Percentiles rank a stretch among this genome's conserved stretches.
phyloP scores from a whole-genome alignment of 2,888 invertebrate species.

The Sarcophaga rosellei region DNA sequence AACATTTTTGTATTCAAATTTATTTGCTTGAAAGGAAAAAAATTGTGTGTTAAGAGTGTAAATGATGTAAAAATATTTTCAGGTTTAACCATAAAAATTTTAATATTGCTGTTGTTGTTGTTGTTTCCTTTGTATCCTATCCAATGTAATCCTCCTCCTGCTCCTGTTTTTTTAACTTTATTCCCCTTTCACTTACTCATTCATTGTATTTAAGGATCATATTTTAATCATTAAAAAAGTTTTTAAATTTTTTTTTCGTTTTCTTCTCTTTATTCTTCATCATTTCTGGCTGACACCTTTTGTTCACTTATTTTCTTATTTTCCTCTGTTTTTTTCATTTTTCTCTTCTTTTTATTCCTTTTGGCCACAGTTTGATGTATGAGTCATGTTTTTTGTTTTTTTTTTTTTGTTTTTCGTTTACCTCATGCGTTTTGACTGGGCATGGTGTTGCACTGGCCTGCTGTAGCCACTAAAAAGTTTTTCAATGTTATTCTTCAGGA shows the following conservation, averaged over 20 bases:
- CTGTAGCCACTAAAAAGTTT: conserved; percentile 55
- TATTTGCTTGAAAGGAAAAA: not conserved
- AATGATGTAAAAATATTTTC: conserved; percentile 54
- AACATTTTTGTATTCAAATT: not conserved
- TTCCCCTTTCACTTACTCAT: not conserved
- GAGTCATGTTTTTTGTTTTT: conserved; percentile 62
- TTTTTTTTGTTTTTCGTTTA: conserved; percentile 49
- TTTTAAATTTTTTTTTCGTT: conserved; percentile 33
- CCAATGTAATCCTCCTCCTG: conserved; percentile 2
- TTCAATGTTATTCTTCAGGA: conserved; percentile 49
- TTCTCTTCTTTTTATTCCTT: conserved; percentile 47
- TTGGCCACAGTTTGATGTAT: conserved; percentile 63
- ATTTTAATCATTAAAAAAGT: conserved; percentile 62
- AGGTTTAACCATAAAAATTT: conserved; percentile 63
- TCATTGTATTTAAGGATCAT: conserved; percentile 41
- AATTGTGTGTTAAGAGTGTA: conserved; percentile 26
- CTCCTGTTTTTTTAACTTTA: not conserved
- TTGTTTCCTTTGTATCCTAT: not conserved
- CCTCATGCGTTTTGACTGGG: conserved; percentile 42
- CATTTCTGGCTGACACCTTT: conserved; percentile 12
- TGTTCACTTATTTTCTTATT: conserved; percentile 53
- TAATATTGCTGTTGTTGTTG: conserved; percentile 22
- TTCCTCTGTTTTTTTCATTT: not conserved
- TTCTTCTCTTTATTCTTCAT: too few relatives aligned
- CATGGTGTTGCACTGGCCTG: not conserved